Base-by-base conservation (phyloP, 23 tunicate species). In the Halocynthia aurantium region DNA sequence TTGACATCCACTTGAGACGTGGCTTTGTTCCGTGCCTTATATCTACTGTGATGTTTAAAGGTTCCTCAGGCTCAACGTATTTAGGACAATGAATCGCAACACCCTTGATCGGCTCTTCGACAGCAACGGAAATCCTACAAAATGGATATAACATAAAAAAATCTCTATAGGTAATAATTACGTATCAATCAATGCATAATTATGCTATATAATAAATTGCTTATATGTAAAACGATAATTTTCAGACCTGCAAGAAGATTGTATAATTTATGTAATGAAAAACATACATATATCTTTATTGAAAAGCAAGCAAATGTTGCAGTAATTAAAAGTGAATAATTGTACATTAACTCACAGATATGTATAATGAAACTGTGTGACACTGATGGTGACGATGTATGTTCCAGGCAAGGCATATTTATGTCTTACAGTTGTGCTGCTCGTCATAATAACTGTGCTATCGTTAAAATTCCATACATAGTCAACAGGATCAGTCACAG, bases 381-480 rank as follows among this genome's bases (percentile, higher is more conserved):
- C 88, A 44, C 71, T 55, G 19, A 84, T 77, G 8, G 88, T 65
- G 9, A 84, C 71, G 20, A 57, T 54, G 72, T 84, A 84, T 52
- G 71, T 53, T 17, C 81, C 83, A 12, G 88, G 51, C 70, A 70
- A 72, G 8, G 71, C 77, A 57, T 77, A 84, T 52, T 84, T 84
- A 71, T 84, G 88, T 10, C 7, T 77, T 8, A 80, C 83, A 20
- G 68, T 76, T 17, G 21, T 54, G n/a, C 56, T 74, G 15, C 22
- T 53, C 0, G 78, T 74, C 60, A 54, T 20, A 51, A 74, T 53
- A 53, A 31, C 78, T 50, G 63, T 54, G 8, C 78, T 52, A 10
- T 84, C 88, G 76, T 84, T 84, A 51, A 77, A 84, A 58, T 84
- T 57, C 88, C 88, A 84, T 44, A 77, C 51, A 77, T 67, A 84